Base-by-base conservation (phyloP, 2,797 vertebrate species). In the Taeniopygia guttata region DNA sequence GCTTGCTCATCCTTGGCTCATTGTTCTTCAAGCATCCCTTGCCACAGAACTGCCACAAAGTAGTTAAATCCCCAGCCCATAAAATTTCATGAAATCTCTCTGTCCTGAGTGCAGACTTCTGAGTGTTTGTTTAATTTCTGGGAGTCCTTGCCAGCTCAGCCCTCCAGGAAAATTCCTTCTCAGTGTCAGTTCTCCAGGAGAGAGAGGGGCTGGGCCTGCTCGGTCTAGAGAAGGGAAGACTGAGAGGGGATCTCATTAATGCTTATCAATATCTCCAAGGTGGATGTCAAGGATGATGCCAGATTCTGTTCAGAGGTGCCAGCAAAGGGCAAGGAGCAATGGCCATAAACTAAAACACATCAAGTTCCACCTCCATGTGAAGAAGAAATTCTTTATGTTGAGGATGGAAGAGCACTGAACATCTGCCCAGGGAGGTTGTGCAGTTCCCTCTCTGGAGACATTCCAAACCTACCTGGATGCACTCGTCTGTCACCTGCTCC, bases 251-350 rank as follows among this genome's bases (percentile, higher is more conserved):
- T 46, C 22, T 36, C 40, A 52, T 23, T 27, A 23, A 20, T 34
- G 10, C 3, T 27, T 4, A 30, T 7, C 11, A 84, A 46, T 23
- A 19, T 27, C 15, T 77, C 38, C 9, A 14, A 16, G 18, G n/a
- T 22, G 16, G 3, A 7, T 26, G 43, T 11, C 0, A 2, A 40
- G 27, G 25, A 34, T 11, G 25, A 20, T 51, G 25, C 29, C 63
- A 45, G 14, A 10, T 7, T n/a, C 36, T 70, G 29, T 13, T 19
- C 51, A 76, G n/a, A 26, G 27, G 23, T 38, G 29, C 21, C 79
- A 58, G 17, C 0, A 0, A 64, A 77, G n/a, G 20, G 4, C 13
- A 15, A 51, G 18, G 21, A 58, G 20, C 17, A 64, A 5, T 14
- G 10, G 15, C 45, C 43, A 46, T 17, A 34, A 64, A 52, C 17